Evolutionary conservation across 2,888 invertebrate genomes (phyloP), one percentile per base, ranked within the genome.

Genomic region (Ophioninae sp.): DNA sequence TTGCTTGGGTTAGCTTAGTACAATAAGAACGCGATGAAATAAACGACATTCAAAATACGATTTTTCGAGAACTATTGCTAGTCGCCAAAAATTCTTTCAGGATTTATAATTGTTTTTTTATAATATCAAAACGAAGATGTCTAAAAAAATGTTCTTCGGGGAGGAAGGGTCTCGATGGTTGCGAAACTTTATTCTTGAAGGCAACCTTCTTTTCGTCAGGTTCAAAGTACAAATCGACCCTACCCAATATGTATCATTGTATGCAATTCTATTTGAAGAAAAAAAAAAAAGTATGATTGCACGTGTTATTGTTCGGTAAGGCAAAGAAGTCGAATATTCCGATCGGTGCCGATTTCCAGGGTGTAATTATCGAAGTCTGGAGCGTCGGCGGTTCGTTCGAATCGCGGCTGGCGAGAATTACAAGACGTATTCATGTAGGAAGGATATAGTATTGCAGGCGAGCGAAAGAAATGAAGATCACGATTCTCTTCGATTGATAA

Each of bases 401-500:
- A 67, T 67, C 77, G 7, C 59, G 72, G 51, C n/a, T 73, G 63
- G 65, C 65, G 79, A 58, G 80, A 74, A 78, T 78, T 74, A 78
- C 77, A 74, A 81, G 71, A 81, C 79, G 65, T 81, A 68, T 79
- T 76, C 67, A 79, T 76, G 76, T 68, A 79, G 79, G 75, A 69
- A 64, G 63, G 61, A 67, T 79, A 79, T 79, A 74, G 73, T 71
- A 79, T 78, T 75, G 75, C 71, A 37, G 56, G 64, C 81, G 39
- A 64, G 69, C 22, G 65, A 75, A 81, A 84, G 65, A 75, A 84
- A 84, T 56, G 78, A 79, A 84, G 71, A 84, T 84, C 84, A 84
- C 84, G 84, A 84, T 84, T 84, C 81, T 76, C 81, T 78, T 71
- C 41, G 68, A 75, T 84, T 59, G 83, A 84, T 81, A 81, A 81